Base-by-base conservation (phyloP, 2,113 vertebrate species). In the Menidia beryllina region DNA sequence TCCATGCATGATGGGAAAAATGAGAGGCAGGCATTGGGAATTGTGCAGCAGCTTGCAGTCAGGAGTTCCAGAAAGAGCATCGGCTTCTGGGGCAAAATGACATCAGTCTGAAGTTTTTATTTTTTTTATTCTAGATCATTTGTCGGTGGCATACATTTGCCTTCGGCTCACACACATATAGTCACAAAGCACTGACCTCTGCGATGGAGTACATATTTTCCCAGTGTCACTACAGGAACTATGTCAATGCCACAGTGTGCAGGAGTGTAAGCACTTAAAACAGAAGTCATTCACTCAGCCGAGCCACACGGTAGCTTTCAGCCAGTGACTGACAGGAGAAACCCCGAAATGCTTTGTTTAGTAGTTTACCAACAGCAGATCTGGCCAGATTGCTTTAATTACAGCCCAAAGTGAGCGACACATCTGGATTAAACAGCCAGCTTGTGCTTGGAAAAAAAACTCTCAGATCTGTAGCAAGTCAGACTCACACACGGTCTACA, bases 351-450 rank as follows among this genome's bases (percentile, higher is more conserved):
- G 72, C 72, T 51, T 72, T 60, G n/a, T 24, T 70, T 43, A 82
- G 61, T 43, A 60, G 67, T 72, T 62, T 45, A 12, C 72, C 13
- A 34, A 50, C 57, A 11, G 59, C 63, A 43, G 58, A 25, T 74
- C 74, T 68, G 79, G 83, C 84, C 73, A 57, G 56, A 82, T 80
- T 7, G 12, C 83, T 58, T 67, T 84, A 81, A 80, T 87, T 73
- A 77, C 81, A 72, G 69, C 38, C 34, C 67, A 79, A 62, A 79
- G 68, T 0, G 45, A 63, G 62, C 79, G 84, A 71, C 77, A 62
- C 26, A 8, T 72, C 55, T 79, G 77, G 61, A 70, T 79, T 58
- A 73, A 77, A 78, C 80, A 71, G 71, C 69, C n/a, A 57, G 39
- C 60, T 69, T 62, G 65, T 45, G 45, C 5, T 64, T 58, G 38